These are phyloP conservation scores for Rhipidura dahli DNA, from an alignment of 2,113 vertebrate genomes.

Conservation along the genomic window DNA sequence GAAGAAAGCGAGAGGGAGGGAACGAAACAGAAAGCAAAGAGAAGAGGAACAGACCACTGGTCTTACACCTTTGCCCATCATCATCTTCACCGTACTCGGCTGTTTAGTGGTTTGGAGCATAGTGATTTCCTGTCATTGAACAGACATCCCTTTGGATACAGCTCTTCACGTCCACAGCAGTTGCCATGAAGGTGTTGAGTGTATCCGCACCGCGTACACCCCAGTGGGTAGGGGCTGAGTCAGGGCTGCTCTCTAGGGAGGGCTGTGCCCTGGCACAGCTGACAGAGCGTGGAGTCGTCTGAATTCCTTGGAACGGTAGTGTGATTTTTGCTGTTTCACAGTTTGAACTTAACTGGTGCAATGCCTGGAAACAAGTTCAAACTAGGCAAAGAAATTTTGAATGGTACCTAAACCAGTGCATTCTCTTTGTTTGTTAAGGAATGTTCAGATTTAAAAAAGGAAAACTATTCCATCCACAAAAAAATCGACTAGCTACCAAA, in stretches of 20 bases:
- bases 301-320: slow-evolving; percentile 73
- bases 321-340: slow-evolving; percentile 69
- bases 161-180: slow-evolving; percentile 73
- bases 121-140: slow-evolving; percentile 75
- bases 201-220: slow-evolving; percentile 59
- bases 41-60: slow-evolving; percentile 76
- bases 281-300: slow-evolving; percentile 73
- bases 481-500: slow-evolving; percentile 80
- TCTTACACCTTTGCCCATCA: slow-evolving; percentile 78
- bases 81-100: slow-evolving; percentile 78
- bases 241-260: slow-evolving; percentile 80
- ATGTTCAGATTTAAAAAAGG: slow-evolving; percentile 76
- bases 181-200: slow-evolving; percentile 64
- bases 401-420: slow-evolving; percentile 87
- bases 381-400: slow-evolving; percentile 74
- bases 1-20: slow-evolving; percentile 62
- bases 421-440: slow-evolving; percentile 94
- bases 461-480: slow-evolving; percentile 73
- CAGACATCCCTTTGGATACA: slow-evolving; percentile 76
- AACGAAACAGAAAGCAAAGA: slow-evolving; percentile 67
- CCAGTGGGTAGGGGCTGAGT: slow-evolving; percentile 77
- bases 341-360: slow-evolving; percentile 69
- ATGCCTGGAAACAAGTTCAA: slow-evolving; percentile 71
- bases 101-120: slow-evolving; percentile 74
- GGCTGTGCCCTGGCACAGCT: slow-evolving; percentile 68